Conservation (phyloP, 2,797 vertebrate species). For the Caiman crocodilus region DNA sequence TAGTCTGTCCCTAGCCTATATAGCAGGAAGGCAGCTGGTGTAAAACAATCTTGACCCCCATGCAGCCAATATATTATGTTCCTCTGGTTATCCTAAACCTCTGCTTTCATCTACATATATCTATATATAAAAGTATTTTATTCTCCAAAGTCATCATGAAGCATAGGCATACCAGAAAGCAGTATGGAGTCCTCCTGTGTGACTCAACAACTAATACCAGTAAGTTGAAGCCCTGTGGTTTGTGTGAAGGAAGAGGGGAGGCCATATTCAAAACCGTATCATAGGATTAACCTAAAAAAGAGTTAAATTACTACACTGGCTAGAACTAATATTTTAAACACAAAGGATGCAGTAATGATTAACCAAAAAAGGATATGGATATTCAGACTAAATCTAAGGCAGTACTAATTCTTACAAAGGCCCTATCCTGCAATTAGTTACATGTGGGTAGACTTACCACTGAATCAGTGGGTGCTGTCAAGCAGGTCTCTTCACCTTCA, state of each 20-base stretch:
- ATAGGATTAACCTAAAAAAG: background rate
- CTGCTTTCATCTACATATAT: background rate
- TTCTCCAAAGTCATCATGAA: background rate
- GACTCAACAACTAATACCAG: background rate
- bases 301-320: background rate
- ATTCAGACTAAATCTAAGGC: background rate
- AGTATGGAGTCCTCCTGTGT: background rate
- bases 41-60: background rate
- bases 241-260: background rate
- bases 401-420: background rate
- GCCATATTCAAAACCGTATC: no score
- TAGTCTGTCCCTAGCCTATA: no score
- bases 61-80: background rate
- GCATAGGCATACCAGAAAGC: background rate
- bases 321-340: background rate
- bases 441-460: background rate
- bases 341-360: background rate
- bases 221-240: background rate
- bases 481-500: background rate
- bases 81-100: rapidly evolving
- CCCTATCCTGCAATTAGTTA: background rate
- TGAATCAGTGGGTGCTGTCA: background rate
- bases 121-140: background rate
- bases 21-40: no score
- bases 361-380: background rate